phyloP scores from a whole-genome alignment of 2,113 vertebrate genomes.

The Ibidorhyncha struthersii region DNA sequence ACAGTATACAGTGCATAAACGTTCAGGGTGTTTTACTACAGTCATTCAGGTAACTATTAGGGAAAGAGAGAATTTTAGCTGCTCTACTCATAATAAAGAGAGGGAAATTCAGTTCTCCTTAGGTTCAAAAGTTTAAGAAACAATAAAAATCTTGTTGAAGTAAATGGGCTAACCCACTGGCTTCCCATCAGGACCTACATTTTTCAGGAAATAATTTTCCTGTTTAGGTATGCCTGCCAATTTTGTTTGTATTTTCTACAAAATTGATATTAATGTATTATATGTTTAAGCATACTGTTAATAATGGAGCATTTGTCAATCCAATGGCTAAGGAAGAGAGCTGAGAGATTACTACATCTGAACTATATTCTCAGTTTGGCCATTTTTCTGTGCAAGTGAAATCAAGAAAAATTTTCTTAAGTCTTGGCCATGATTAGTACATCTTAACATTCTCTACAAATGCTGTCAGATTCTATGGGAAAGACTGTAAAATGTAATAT shows the following conservation, averaged over 20 bases:
- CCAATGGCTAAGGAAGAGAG: not conserved
- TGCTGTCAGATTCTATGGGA: not conserved
- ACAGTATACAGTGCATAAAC: too few relatives aligned
- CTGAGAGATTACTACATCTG: not conserved
- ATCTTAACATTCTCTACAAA: not conserved
- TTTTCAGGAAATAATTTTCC: not conserved
- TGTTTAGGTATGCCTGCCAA: not conserved
- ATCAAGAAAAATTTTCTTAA: not conserved
- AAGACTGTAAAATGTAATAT: not conserved
- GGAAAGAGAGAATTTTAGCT: not conserved
- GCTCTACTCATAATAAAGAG: not conserved
- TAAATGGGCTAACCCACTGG: not conserved
- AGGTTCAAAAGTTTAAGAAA: not conserved
- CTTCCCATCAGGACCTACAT: not conserved
- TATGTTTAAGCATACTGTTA: not conserved
- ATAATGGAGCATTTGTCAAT: not conserved
- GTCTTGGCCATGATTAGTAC: not conserved
- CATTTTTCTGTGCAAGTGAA: not conserved
- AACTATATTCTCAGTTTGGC: not conserved
- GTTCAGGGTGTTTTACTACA: not conserved
- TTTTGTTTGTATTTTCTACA: not conserved
- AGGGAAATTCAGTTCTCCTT: not conserved
- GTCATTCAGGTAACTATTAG: not conserved
- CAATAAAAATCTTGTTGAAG: not conserved
- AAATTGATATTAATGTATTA: not conserved